These are phyloP conservation scores for Palythoa caribaeorum DNA, from an alignment of 92 coral and sea anemone species.

Conservation along the genomic window DNA sequence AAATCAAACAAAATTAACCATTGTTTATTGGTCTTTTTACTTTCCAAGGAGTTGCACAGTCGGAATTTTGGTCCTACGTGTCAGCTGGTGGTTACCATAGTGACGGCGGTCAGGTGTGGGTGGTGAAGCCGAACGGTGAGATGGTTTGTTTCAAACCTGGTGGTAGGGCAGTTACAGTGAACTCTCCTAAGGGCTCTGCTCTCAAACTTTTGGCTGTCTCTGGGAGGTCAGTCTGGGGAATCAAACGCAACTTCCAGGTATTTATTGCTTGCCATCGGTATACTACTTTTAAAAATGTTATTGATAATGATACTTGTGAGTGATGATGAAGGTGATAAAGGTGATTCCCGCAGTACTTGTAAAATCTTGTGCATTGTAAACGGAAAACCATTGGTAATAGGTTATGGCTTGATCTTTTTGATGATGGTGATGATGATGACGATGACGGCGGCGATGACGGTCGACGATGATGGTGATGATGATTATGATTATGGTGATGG, in stretches of 20 bases:
- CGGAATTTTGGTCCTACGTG: conserved; percentile 92
- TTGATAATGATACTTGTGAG: background rate
- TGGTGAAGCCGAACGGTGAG: conserved; percentile 96
- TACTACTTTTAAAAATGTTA: background rate
- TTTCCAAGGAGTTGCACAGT: conserved; percentile 79
- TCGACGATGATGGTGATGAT: background rate
- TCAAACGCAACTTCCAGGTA: conserved; percentile 72
- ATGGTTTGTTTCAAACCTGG: conserved; percentile 88
- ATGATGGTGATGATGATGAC: background rate
- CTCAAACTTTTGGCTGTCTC: conserved; percentile 87
- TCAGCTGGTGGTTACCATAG: conserved; percentile 78
- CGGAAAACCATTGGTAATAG: too few species aligned
- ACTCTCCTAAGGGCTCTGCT: conserved; percentile 68
- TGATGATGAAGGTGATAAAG: too few species aligned
- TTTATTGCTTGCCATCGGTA: background rate
- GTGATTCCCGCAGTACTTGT: too few species aligned
- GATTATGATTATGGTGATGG: background rate
- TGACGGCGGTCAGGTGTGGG: conserved; percentile 79
- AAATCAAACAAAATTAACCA: background rate
- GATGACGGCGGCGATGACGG: background rate
- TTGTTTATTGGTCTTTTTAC: background rate
- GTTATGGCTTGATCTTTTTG: background rate
- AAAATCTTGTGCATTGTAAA: too few species aligned
- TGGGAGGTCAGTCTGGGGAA: conserved; percentile 84
- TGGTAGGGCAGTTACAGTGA: conserved; percentile 72